phyloP scores from a whole-genome alignment of 1,140 invertebrate species.

The Leptopilina clavipes region DNA sequence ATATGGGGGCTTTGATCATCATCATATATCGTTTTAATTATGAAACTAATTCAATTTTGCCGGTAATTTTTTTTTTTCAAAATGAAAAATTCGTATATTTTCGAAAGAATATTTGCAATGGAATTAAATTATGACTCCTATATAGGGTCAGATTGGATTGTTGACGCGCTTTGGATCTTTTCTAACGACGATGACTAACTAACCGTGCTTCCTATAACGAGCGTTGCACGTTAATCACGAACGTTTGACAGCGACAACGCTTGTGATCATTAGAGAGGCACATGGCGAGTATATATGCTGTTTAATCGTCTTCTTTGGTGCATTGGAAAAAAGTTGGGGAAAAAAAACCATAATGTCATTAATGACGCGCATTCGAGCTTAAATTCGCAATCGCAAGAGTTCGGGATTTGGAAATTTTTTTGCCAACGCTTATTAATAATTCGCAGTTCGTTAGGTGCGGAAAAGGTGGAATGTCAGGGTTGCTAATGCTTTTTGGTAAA shows the following conservation, averaged over 20 bases:
- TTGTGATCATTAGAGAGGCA: constrained; percentile 15
- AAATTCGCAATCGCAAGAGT: no score
- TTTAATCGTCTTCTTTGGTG: background rate
- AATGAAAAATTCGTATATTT: no score
- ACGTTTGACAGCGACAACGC: constrained; percentile 22
- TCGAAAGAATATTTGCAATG: no score
- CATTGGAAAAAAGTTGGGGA: background rate
- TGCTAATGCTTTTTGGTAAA: no score
- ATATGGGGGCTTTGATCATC: background rate
- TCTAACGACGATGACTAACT: constrained; percentile 24
- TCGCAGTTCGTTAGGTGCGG: no score
- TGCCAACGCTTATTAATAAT: no score
- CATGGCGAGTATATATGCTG: background rate
- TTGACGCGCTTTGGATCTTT: background rate
- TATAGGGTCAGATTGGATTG: constrained; percentile 9
- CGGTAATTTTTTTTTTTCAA: no score
- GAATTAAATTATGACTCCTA: no score
- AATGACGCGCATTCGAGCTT: background rate
- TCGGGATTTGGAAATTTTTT: no score
- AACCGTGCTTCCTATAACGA: constrained; percentile 28
- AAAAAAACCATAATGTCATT: constrained; percentile 17
- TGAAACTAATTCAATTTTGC: background rate
- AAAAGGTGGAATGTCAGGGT: no score
- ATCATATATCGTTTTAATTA: background rate
- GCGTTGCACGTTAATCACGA: constrained; percentile 24